Base-by-base conservation (phyloP, 2,113 vertebrate genomes). In the Megaptera novaeangliae region DNA sequence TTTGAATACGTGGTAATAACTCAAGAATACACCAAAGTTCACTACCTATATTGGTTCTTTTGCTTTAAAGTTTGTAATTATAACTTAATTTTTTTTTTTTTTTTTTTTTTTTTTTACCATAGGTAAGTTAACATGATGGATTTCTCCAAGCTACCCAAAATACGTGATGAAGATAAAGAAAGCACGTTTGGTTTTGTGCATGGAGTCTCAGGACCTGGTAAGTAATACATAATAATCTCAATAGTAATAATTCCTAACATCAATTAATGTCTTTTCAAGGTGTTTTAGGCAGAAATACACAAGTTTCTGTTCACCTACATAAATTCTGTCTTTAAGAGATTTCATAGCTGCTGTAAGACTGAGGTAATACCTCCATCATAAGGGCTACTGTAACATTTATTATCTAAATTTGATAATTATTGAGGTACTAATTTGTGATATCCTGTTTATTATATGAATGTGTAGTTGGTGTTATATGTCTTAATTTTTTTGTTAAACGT, bases 191-290 rank as follows among this genome's bases (percentile, higher is more conserved):
- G 99, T 98, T 99, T 99, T 59, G 99, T 99, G 57, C 99, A 99
- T 95, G 99, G 99, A 55, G 99, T 99, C 94, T 99, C 99, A 0
- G 99, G 99, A 97, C 99, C 99, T 98, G 99, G 99, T 99, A 90
- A 98, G 99, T 97, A 86, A 91, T 89, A 59, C 4, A 57, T 95
- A 63, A 88, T 49, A 68, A 57, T 92, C 61, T 75, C 36, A 69
- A 25, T 77, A 69, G 39, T 71, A 90, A 95, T 69, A 49, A 77
- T 94, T 57, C 39, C 14, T 93, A 59, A n/a, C 34, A 46, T 94
- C 82, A 27, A 5, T 69, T 89, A 39, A 66, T 87, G 0, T 74
- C 17, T 77, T 72, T 64, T 88, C 71, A 41, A 96, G 41, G 1
- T 96, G 25, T 94, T 61, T 15, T 8, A 92, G 39, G 6, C 83